A percentile compares a stretch with the other conserved stretches of the same genome.
phyloP scores from a whole-genome alignment of 2,797 vertebrate species.

The Ctenosaura bakeri region DNA sequence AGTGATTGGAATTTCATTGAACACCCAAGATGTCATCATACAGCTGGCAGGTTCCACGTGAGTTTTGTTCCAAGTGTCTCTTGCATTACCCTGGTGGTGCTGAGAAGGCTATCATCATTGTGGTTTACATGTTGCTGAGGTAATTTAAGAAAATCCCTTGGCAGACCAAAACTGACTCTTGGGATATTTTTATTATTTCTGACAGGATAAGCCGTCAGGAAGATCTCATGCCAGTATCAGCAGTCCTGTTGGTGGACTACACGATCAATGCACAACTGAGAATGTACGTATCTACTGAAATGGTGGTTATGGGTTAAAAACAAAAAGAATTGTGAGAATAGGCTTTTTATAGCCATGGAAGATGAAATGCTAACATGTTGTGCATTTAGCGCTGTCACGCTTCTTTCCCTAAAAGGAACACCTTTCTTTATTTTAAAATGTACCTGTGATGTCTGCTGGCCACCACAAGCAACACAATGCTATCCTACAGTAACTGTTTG shows the following conservation, averaged over 20 bases:
- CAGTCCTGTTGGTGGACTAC: constrained; percentile 87
- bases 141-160: neutral
- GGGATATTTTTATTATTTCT: neutral
- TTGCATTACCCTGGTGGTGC: neutral
- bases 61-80: constrained; percentile 66
- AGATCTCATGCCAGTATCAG: constrained; percentile 81
- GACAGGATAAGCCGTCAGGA: constrained; percentile 89
- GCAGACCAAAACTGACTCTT: neutral
- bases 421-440: neutral
- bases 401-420: neutral
- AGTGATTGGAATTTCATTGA: constrained; percentile 83
- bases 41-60: constrained; percentile 91
- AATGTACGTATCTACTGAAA: constrained; percentile 80
- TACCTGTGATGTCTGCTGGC: neutral
- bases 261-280: constrained; percentile 85
- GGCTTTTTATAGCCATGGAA: neutral
- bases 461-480: neutral
- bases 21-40: constrained; percentile 82
- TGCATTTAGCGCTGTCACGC: neutral
- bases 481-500: neutral
- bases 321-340: neutral
- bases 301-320: neutral
- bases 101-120: no score
- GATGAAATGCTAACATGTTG: neutral
- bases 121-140: neutral